Evolutionary conservation across 2,113 vertebrate genomes (phyloP), one percentile per base, ranked within the genome.

Genomic region (Lonchura striata): DNA sequence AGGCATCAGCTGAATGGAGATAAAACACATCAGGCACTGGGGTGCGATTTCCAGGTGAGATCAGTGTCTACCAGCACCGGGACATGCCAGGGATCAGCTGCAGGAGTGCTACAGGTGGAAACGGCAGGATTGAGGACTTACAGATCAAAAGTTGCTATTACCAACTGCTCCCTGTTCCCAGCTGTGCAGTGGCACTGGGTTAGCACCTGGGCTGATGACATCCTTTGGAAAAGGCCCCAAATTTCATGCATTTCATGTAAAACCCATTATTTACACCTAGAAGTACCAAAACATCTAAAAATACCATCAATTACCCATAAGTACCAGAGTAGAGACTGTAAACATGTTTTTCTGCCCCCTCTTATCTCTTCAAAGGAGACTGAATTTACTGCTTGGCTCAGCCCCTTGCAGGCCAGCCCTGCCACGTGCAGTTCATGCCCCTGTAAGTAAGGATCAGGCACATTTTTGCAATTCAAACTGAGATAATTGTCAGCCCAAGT

Each of bases 1-100:
- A 96, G 75, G 82, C 94, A 95, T 95, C 90, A 95, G 81, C 89
- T 94, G 93, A 96, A 95, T 6, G 41, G 75, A 90, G 88, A 91
- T 94, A 93, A 94, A 95, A 79, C 60, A 54, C 76, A 30, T 92
- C 71, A 89, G 87, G 87, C 80, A 60, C 19, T 59, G n/a, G 61
- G 77, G 76, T 47, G 60, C 0, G 41, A 96, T 93, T 60, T 94
- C 54, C 74, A 93, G 83, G 83, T 47, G 84, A 95, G 84, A 95
- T 75, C 80, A 82, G 54, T 17, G 87, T 44, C 44, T 15, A 66
- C 8, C 79, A 70, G 84, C 53, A 77, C 39, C 0, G 0, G n/a
- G 65, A 39, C 60, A 50, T 1, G 42, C 63, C 80, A 86, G 63
- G 63, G 68, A 69, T 57, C 71, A 76, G 79, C 87, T 77, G 76